Evolutionary conservation across 2,888 invertebrate species (phyloP).

Genomic region (Nesidiocoris tenuis): DNA sequence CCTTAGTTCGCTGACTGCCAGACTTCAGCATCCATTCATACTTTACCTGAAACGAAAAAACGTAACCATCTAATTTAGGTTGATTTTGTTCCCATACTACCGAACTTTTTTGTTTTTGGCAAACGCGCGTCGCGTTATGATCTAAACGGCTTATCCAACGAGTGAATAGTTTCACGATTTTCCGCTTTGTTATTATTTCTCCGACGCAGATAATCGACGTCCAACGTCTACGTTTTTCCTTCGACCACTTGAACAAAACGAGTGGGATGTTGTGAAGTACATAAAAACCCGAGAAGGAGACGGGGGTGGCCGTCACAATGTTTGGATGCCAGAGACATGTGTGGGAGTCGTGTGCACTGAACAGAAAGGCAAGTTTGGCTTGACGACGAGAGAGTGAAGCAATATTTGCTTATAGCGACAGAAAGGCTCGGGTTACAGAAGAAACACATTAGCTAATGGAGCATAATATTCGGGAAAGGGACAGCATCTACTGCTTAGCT

Average conservation of each 20-base stretch:
- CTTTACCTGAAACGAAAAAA: too few relatives aligned
- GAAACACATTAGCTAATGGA: conserved; percentile 43
- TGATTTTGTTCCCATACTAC: too few relatives aligned
- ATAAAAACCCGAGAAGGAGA: neutral
- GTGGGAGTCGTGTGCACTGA: neutral
- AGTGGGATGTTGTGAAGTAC: too few relatives aligned
- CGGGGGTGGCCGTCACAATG: neutral
- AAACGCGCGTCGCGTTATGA: too few relatives aligned
- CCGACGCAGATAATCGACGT: neutral
- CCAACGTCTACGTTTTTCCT: neutral
- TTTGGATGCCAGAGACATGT: neutral
- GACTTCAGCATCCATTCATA: too few relatives aligned
- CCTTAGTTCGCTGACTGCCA: too few relatives aligned
- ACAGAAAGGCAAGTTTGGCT: neutral
- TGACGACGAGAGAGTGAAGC: neutral
- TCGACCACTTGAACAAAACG: neutral
- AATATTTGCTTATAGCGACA: conserved; percentile 39
- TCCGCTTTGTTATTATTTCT: too few relatives aligned
- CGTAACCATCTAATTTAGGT: too few relatives aligned
- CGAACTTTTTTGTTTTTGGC: too few relatives aligned
- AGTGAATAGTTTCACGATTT: too few relatives aligned
- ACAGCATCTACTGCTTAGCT: neutral
- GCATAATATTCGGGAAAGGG: conserved; percentile 5
- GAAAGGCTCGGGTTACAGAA: conserved; percentile 34
- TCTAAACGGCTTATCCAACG: too few relatives aligned